phyloP scores from a whole-genome alignment of 2,888 invertebrate genomes.

The Leptarthrus brevirostris region DNA sequence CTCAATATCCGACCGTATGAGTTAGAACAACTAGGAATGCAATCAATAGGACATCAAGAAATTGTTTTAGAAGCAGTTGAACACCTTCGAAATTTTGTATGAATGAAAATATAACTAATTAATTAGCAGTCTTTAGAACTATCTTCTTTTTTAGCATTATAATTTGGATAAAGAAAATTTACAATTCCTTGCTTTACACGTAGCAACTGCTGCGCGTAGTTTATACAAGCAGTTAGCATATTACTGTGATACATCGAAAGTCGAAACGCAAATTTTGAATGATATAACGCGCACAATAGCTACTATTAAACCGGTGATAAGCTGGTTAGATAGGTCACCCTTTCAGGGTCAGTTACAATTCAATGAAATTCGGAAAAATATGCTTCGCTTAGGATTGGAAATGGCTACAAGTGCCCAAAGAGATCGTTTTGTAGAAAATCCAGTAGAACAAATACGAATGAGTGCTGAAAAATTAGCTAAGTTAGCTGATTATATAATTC shows the following conservation, averaged over 20 bases:
- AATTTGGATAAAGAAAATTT: conserved; percentile 91
- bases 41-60: conserved; percentile 92
- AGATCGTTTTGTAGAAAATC: conserved; percentile 88
- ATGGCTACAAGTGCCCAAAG: conserved; percentile 92
- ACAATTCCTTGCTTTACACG: conserved; percentile 85
- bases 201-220: conserved; percentile 85
- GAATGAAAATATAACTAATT: not conserved
- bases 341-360: conserved; percentile 71
- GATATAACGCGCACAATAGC: conserved; percentile 87
- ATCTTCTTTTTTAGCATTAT: conserved; percentile 77
- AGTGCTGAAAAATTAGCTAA: conserved; percentile 81
- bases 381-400: conserved; percentile 83
- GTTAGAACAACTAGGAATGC: conserved; percentile 86
- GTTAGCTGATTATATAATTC: conserved; percentile 86
- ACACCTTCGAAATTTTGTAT: conserved; percentile 87
- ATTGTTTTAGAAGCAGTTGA: conserved; percentile 92
- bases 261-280: conserved; percentile 83
- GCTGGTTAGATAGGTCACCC: conserved; percentile 84
- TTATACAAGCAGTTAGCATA: conserved; percentile 77
- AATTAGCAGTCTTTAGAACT: conserved; percentile 2
- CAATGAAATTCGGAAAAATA: conserved; percentile 75
- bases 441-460: conserved; percentile 76
- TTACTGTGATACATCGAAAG: conserved; percentile 70
- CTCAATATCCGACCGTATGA: conserved; percentile 88
- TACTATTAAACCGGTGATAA: conserved; percentile 86